Evolutionary conservation across 1,140 invertebrate species (phyloP), one percentile per base, ranked within the genome.

Genomic region (Planococcus citri): DNA sequence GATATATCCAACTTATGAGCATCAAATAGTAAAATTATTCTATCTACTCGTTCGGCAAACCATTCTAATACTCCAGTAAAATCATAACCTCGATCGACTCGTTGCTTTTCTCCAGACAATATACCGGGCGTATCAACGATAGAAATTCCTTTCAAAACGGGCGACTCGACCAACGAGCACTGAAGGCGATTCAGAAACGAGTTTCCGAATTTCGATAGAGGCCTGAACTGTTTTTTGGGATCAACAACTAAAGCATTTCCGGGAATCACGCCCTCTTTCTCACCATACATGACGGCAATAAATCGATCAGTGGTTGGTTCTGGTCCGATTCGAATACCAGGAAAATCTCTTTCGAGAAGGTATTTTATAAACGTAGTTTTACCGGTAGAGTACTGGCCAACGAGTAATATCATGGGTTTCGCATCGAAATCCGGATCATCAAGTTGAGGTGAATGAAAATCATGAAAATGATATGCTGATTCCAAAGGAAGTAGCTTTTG

Each of bases 61-160:
- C 87, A 89, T 77, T 89, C 85, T 12, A 89, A 76, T 14, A 89
- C 87, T 17, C 83, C 85, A 33, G 84, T 82, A 76, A 89, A 89
- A 74, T 88, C 84, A 83, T 99, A 99, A 0, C 96, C 96, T 75
- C 96, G 82, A 78, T 98, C 95, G 0, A 97, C 91, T 72, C 95
- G 83, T 78, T 95, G 94, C 77, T 97, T 97, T 78, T 97, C 94
- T 17, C 94, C 94, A 1, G 91, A 92, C 51, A 92, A 79, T 69
- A 93, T 93, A 72, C 96, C 96, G 70, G 96, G 96, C 0, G 95
- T 98, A 78, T 98, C 96, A 9, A 98, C 88, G 74, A 99, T 96
- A 0, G 94, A 94, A 68, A 98, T 90, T 69, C 90, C 91, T 73
- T 95, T 86, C 8, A 98, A 79, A 24, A 98, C 95, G 3, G 90